A percentile compares a stretch with the other conserved stretches of the same genome.
These are phyloP conservation scores for Hermodice carunculata DNA, from an alignment of 2,888 invertebrate species.

Conservation along the genomic window DNA sequence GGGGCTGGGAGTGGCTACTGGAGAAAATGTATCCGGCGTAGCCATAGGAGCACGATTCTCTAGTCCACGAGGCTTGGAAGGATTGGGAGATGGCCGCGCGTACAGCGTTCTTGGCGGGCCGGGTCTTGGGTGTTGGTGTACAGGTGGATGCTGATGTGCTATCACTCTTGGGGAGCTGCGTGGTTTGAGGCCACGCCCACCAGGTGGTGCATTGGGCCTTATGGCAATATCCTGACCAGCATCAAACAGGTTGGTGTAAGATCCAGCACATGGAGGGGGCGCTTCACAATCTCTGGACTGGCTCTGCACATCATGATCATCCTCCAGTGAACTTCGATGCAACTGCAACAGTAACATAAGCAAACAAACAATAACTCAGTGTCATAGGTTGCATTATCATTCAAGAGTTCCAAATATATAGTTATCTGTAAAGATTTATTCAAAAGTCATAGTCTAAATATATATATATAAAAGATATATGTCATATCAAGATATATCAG, in stretches of 20 bases:
- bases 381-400: too few relatives aligned
- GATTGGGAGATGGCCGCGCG: not conserved
- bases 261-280: constrained; percentile 17
- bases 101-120: not conserved
- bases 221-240: constrained; percentile 34
- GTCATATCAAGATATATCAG: too few relatives aligned
- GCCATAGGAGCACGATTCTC: constrained; percentile 25
- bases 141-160: too few relatives aligned
- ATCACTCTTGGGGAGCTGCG: not conserved
- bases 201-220: constrained; percentile 37
- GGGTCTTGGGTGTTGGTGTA: not conserved
- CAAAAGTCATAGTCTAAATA: too few relatives aligned
- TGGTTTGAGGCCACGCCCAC: constrained; percentile 2
- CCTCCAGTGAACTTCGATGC: constrained; percentile 23
- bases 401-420: too few relatives aligned
- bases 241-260: constrained; percentile 41
- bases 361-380: too few relatives aligned
- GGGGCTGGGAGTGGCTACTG: constrained; percentile 18
- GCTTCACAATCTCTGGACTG: constrained; percentile 35
- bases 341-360: constrained; percentile 7
- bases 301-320: constrained; percentile 13
- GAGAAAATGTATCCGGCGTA: constrained; percentile 25
- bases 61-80: constrained; percentile 7
- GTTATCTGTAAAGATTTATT: too few relatives aligned
- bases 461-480: too few relatives aligned